A percentile compares a stretch with the other conserved stretches of the same genome.
phyloP scores from a whole-genome alignment of 2,888 invertebrate genomes.

The Athalia cordata region DNA sequence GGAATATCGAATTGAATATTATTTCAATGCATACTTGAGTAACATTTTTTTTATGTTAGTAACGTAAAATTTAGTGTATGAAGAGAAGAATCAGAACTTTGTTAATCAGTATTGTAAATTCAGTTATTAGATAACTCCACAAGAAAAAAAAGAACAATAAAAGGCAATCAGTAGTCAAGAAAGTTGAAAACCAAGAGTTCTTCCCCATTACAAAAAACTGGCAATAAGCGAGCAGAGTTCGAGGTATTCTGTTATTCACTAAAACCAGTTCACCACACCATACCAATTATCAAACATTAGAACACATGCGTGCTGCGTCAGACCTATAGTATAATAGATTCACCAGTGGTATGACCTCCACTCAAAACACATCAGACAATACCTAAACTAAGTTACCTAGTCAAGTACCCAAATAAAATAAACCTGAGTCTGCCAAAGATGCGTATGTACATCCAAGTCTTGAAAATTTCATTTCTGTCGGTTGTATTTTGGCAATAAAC shows the following conservation, averaged over 20 bases:
- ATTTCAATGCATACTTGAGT: no score
- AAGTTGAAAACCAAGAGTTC: neutral
- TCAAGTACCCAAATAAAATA: neutral
- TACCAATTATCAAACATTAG: neutral
- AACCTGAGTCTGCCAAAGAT: no score
- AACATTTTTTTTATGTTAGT: neutral
- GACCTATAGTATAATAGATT: neutral
- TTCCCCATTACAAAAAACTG: conserved; percentile 1
- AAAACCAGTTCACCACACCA: neutral
- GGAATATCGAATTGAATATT: no score
- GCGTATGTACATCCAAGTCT: neutral
- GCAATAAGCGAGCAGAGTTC: neutral
- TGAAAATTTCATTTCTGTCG: neutral
- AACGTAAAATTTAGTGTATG: neutral
- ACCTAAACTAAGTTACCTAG: conserved; percentile 3
- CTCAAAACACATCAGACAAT: neutral
- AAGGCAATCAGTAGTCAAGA: neutral
- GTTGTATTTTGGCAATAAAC: conserved; percentile 14
- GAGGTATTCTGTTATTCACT: neutral
- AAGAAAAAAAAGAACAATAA: no score
- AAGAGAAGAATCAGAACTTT: no score
- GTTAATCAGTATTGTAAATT: no score
- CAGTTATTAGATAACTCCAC: no score
- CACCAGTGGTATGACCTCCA: neutral
- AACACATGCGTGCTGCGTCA: neutral